phyloP scores from a whole-genome alignment of 2,113 vertebrate species.

The Acrocephalus kingi region DNA sequence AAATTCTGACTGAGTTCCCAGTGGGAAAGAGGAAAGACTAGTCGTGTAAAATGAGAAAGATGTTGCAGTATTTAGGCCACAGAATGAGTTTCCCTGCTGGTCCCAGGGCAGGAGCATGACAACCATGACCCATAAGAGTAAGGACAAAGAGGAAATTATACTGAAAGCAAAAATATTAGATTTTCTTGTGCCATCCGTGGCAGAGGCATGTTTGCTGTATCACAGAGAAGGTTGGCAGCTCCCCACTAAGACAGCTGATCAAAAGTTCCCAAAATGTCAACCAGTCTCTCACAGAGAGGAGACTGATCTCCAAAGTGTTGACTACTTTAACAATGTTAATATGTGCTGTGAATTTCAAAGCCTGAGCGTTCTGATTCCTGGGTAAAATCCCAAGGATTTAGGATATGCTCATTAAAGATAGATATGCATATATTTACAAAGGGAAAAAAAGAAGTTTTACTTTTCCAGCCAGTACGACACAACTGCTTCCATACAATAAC shows the following conservation, averaged over 20 bases:
- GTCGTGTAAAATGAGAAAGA: not conserved
- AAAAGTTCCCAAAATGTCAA: not conserved
- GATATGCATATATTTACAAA: not conserved
- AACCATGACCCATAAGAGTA: not conserved
- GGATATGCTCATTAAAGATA: not conserved
- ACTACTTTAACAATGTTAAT: not conserved
- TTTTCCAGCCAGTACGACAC: not conserved
- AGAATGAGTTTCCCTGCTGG: not conserved
- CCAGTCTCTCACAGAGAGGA: not conserved
- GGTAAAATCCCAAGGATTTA: not conserved
- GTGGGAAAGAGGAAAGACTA: not conserved
- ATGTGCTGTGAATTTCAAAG: not conserved
- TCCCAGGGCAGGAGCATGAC: not conserved
- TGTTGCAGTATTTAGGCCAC: not conserved
- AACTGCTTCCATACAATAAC: not conserved
- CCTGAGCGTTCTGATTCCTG: not conserved
- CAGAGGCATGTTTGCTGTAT: not conserved
- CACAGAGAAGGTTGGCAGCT: not conserved
- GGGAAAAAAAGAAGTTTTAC: not conserved
- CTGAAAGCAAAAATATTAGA: not conserved
- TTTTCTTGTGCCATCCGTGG: not conserved
- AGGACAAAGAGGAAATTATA: not conserved
- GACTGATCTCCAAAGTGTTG: not conserved
- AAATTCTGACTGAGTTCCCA: not conserved
- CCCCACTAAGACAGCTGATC: not conserved